Percentiles rank a stretch among this genome's conserved stretches.
phyloP scores from a whole-genome alignment of 2,797 vertebrate genomes.

The Xyrichtys novacula region DNA sequence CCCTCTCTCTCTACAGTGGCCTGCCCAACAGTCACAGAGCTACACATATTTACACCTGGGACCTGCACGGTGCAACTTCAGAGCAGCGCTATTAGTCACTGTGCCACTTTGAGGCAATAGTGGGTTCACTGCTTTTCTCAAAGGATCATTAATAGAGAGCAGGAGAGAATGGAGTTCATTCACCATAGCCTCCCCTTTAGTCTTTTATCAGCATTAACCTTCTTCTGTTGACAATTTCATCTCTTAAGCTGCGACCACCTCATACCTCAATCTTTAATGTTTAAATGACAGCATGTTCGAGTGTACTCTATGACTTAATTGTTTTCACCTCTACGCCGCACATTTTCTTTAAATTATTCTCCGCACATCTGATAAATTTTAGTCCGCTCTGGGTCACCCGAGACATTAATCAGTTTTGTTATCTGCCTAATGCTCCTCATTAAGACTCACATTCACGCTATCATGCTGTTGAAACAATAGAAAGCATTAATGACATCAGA shows the following conservation, averaged over 20 bases:
- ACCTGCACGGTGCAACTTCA: constrained; percentile 24
- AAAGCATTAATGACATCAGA: constrained; percentile 50
- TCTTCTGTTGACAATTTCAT: constrained; percentile 13
- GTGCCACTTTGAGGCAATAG: constrained; percentile 30
- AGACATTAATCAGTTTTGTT: constrained; percentile 46
- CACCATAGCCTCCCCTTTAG: constrained; percentile 16
- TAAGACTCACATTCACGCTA: constrained; percentile 41
- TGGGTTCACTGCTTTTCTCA: constrained; percentile 52
- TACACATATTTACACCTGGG: constrained; percentile 53
- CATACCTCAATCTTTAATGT: constrained; percentile 39
- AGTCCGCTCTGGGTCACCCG: constrained; percentile 39
- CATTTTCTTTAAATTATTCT: constrained; percentile 19
- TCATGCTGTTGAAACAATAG: constrained; percentile 42
- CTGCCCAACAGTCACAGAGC: constrained; percentile 35
- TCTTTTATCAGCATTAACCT: constrained; percentile 38
- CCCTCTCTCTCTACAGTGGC: constrained; percentile 13
- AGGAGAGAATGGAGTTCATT: constrained; percentile 30
- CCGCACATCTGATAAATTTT: constrained; percentile 19
- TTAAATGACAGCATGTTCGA: constrained; percentile 41
- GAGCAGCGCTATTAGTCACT: constrained; percentile 43
- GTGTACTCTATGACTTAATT: constrained; percentile 21
- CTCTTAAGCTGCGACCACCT: constrained; percentile 16
- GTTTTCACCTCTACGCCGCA: constrained; percentile 27
- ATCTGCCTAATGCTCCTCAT: constrained; percentile 36
- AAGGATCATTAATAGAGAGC: constrained; percentile 49